Conservation (phyloP, 2,888 invertebrate genomes). For the Athrips mouffetella region DNA sequence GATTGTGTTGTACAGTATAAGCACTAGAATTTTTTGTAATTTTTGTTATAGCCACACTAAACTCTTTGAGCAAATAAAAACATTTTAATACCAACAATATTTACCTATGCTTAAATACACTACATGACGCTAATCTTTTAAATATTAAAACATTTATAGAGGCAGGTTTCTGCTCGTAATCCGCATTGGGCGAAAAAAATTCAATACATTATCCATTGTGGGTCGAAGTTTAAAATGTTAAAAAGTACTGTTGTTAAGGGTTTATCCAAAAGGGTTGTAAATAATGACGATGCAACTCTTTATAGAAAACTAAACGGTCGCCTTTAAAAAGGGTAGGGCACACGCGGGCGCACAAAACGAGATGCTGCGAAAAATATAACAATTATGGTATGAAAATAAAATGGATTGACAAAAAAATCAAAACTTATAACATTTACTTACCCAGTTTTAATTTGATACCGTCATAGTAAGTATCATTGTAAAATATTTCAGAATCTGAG, state of each 20-base stretch:
- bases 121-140: slow-evolving; percentile 75
- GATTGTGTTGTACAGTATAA: too few species aligned
- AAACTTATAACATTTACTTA: too few species aligned
- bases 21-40: too few species aligned
- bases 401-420: too few species aligned
- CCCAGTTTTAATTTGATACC: too few species aligned
- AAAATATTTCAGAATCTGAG: too few species aligned
- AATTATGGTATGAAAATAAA: too few species aligned
- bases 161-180: slow-evolving; percentile 50
- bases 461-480: too few species aligned
- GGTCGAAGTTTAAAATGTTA: slow-evolving; percentile 71
- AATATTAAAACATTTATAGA: slow-evolving; percentile 75
- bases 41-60: too few species aligned
- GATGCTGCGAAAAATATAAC: background rate
- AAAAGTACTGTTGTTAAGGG: slow-evolving; percentile 75
- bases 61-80: slow-evolving; percentile 14
- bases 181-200: slow-evolving; percentile 50
- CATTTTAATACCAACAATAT: slow-evolving; percentile 47
- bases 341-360: background rate
- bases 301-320: slow-evolving; percentile 68
- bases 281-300: slow-evolving; percentile 73
- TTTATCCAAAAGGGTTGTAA: slow-evolving; percentile 73
- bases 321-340: slow-evolving; percentile 29
- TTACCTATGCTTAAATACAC: slow-evolving; percentile 46
- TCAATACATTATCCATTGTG: slow-evolving; percentile 66